Percentiles rank a stretch among this genome's conserved stretches.
Conservation (phyloP, 2,888 invertebrate genomes). For the Ceriagrion tenellum region DNA sequence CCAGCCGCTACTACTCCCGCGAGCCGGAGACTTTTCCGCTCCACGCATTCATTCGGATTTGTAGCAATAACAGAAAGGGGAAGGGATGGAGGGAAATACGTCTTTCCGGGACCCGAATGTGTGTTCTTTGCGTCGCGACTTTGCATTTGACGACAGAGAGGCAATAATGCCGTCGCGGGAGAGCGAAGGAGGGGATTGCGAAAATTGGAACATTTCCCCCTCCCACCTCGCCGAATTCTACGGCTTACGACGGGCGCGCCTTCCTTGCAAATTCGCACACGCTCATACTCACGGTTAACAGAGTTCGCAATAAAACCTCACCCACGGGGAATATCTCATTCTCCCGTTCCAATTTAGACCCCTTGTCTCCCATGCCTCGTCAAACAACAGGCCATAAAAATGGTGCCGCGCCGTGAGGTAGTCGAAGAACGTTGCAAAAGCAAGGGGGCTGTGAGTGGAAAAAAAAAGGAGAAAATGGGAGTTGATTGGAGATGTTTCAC, state of each 20-base stretch:
- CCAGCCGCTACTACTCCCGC: not conserved
- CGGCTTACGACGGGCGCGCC: not conserved
- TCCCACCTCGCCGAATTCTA: not conserved
- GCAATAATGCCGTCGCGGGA: constrained; percentile 23
- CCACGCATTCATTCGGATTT: not conserved
- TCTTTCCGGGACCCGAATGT: not conserved
- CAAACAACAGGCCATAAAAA: not conserved
- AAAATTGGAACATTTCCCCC: not conserved
- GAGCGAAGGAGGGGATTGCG: not conserved
- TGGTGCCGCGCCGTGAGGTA: not conserved
- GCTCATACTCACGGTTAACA: too few species aligned
- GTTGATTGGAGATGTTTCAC: not conserved
- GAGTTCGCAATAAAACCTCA: not conserved
- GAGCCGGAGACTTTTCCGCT: not conserved
- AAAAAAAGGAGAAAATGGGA: not conserved
- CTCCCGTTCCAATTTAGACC: not conserved
- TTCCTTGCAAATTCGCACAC: not conserved
- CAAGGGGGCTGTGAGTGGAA: not conserved
- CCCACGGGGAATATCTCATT: not conserved
- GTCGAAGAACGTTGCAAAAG: not conserved
- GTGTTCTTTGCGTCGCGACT: not conserved
- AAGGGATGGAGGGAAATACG: not conserved
- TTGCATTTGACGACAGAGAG: not conserved
- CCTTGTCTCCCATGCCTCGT: not conserved
- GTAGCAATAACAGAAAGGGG: not conserved